Evolutionary conservation across 2,888 invertebrate species (phyloP).

Genomic region (Ctena decussata): DNA sequence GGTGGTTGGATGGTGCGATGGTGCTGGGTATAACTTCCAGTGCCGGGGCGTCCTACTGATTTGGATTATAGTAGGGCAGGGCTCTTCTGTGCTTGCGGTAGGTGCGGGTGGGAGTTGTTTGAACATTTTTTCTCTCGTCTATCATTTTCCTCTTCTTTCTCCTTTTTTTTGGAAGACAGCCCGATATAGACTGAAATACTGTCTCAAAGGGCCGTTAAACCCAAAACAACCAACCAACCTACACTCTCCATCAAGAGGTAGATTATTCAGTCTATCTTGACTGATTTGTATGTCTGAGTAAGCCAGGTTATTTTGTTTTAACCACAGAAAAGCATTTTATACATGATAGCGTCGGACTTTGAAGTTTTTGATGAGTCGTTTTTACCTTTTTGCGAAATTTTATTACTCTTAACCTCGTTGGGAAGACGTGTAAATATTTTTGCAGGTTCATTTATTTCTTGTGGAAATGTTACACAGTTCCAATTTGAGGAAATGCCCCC

Average conservation of each 20-base stretch:
- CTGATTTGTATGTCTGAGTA: slow-evolving; percentile 50
- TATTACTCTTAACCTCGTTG: slow-evolving; percentile 42
- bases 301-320: slow-evolving; percentile 50
- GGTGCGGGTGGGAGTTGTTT: too few relatives aligned
- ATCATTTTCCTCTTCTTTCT: too few relatives aligned
- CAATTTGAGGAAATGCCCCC: slow-evolving; percentile 60
- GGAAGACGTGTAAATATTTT: slow-evolving; percentile 18
- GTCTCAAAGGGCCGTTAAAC: too few relatives aligned
- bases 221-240: too few relatives aligned
- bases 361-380: slow-evolving; percentile 55
- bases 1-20: too few relatives aligned
- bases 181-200: too few relatives aligned
- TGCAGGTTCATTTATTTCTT: slow-evolving; percentile 55
- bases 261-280: slow-evolving; percentile 24
- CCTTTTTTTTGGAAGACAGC: too few relatives aligned
- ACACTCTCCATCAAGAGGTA: slow-evolving; percentile 47
- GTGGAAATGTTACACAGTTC: slow-evolving; percentile 61
- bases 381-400: slow-evolving; percentile 44
- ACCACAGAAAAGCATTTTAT: slow-evolving; percentile 49
- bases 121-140: too few relatives aligned
- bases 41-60: too few relatives aligned
- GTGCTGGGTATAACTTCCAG: too few relatives aligned
- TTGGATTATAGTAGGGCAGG: too few relatives aligned
- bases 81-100: too few relatives aligned
- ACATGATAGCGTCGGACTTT: slow-evolving; percentile 39